phyloP scores from a whole-genome alignment of 2,113 vertebrate species.

The Rhombomys opimus region DNA sequence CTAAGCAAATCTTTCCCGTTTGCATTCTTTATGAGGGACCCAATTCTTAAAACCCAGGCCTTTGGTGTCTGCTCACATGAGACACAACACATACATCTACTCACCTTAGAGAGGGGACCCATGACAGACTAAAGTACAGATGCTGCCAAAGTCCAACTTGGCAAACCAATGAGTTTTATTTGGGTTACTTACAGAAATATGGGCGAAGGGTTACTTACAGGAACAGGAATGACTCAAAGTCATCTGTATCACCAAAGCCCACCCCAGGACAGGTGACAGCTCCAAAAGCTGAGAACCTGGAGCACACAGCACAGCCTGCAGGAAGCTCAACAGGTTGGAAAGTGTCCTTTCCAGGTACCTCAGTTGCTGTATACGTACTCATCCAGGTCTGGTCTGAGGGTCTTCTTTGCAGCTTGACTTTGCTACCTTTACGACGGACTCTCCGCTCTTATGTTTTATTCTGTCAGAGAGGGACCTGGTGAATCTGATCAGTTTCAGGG shows the following conservation, averaged over 20 bases:
- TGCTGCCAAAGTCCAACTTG: not conserved
- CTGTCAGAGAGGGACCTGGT: not conserved
- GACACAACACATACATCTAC: not conserved
- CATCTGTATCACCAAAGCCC: not conserved
- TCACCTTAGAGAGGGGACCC: not conserved
- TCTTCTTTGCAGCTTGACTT: not conserved
- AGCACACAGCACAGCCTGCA: not conserved
- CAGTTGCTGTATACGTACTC: not conserved
- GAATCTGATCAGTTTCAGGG: not conserved
- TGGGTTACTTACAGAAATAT: not conserved
- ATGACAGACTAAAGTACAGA: not conserved
- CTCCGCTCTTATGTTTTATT: not conserved
- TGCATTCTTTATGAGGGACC: too few species aligned
- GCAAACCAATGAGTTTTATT: not conserved
- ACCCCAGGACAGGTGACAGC: not conserved
- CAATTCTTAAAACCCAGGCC: not conserved
- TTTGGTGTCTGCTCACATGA: not conserved
- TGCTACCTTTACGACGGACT: not conserved
- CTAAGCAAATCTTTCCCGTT: not conserved
- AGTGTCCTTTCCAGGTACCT: not conserved
- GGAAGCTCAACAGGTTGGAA: not conserved
- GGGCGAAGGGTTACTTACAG: not conserved
- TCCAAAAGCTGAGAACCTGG: not conserved
- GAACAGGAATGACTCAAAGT: not conserved
- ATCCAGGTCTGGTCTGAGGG: not conserved